Base-by-base conservation (phyloP, 2,797 vertebrate species). In the Enteromius treurensis region DNA sequence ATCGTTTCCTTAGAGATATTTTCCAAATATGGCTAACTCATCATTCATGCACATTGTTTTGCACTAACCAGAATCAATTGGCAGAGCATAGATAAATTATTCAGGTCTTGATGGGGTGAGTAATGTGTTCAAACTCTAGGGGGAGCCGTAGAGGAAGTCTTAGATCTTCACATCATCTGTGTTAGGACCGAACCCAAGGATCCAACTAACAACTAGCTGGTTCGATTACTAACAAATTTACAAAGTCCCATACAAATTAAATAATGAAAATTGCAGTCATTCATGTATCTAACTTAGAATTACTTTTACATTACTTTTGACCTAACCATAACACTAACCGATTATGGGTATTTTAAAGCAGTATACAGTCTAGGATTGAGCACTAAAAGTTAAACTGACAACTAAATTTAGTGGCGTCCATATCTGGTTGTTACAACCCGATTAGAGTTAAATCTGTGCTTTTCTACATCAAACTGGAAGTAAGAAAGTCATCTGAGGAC, bases 51-150 rank as follows among this genome's bases (percentile, higher is more conserved):
- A 5, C 34, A 45, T 60, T 70, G 5, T 45, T 58, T 45, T 32
- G 37, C 37, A 45, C 23, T 55, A 69, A 26, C 49, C 13, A 45
- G 51, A 80, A 42, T 15, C 34, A 58, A 45, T 34, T 58, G 51
- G 40, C 49, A 19, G 15, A 21, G 1, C 1, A 10, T 71, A 17
- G 11, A 45, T 32, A 37, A 80, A 80, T 70, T 29, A 45, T 80
- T 58, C n/a, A 69, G 37, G 64, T 14, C 2, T 11, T 55, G 47
- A 53, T 17, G 6, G 64, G 64, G 3, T 53, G 2, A 23, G 8
- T 17, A 26, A 23, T 32, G 17, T 60, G 26, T 71, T 70, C 45
- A 71, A 42, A 60, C 79, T 80, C 67, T 69, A 80, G 51, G 51
- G 51, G 79, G 51, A 70, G 51, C 79, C 34, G 9, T 49, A 68